A percentile compares a stretch with the other conserved stretches of the same genome.
phyloP scores from a whole-genome alignment of 1,140 invertebrate species.

The Papilio polyxenes region DNA sequence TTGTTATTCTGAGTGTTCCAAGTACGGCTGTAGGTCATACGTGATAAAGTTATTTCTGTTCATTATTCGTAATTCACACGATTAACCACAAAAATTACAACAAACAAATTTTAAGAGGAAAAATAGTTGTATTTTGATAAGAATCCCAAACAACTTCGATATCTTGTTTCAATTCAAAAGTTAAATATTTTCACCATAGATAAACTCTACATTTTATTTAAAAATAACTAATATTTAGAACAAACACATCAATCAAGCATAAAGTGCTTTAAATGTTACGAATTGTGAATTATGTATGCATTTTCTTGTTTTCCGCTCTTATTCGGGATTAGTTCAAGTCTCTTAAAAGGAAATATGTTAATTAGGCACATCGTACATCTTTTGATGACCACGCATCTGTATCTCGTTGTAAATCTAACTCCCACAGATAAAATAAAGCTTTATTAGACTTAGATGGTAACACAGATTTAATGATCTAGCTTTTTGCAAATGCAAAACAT shows the following conservation, averaged over 20 bases:
- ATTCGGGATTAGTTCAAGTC: background rate
- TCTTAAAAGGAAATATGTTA: slow-evolving; percentile 17
- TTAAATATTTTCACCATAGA: too few species aligned
- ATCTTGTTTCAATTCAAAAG: too few species aligned
- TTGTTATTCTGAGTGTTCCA: slow-evolving; percentile 12
- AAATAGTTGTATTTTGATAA: background rate
- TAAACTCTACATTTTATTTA: background rate
- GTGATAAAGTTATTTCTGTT: background rate
- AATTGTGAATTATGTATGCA: background rate
- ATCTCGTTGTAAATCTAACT: background rate
- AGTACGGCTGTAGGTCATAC: slow-evolving; percentile 13
- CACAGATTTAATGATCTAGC: background rate
- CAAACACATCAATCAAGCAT: too few species aligned
- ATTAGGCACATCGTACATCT: background rate
- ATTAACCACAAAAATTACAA: background rate
- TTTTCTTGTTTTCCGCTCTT: background rate
- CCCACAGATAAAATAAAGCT: slow-evolving; percentile 2
- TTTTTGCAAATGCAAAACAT: too few species aligned
- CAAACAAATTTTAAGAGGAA: background rate
- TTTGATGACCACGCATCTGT: background rate
- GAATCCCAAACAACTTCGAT: background rate
- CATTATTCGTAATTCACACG: background rate
- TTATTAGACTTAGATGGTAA: background rate
- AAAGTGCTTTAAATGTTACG: background rate
- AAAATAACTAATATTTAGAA: too few species aligned